Evolutionary conservation across 2,888 invertebrate genomes (phyloP).

Genomic region (Eilema depressum): DNA sequence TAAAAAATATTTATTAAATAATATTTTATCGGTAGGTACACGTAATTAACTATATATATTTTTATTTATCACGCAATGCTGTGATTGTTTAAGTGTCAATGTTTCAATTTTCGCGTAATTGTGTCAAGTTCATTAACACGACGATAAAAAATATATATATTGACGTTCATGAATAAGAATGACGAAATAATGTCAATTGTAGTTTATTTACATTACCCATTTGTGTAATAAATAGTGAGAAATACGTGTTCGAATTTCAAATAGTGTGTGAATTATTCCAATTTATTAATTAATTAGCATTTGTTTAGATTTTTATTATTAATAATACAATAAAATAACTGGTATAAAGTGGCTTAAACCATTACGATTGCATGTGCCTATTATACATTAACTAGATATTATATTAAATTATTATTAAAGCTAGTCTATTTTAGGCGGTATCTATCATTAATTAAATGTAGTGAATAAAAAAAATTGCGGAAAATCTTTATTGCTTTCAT

Average conservation of each 20-base stretch:
- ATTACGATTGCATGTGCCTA: not conserved
- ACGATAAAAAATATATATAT: conserved; percentile 30
- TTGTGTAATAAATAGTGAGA: conserved; percentile 28
- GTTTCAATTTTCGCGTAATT: conserved; percentile 45
- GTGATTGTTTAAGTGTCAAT: conserved; percentile 42
- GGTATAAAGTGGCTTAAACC: not conserved
- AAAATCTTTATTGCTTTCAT: not conserved
- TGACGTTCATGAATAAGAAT: conserved; percentile 47
- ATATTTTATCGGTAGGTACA: conserved; percentile 22
- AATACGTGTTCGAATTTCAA: conserved; percentile 25
- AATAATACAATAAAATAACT: not conserved
- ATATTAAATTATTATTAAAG: not conserved
- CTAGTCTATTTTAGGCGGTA: not conserved
- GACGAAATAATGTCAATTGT: conserved; percentile 37
- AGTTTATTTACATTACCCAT: conserved; percentile 26
- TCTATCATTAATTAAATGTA: too few species aligned
- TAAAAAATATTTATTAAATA: conserved; percentile 24
- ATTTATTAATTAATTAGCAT: conserved; percentile 15
- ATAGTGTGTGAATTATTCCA: conserved; percentile 12
- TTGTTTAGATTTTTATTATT: not conserved
- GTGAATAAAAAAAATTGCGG: too few species aligned
- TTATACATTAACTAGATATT: not conserved
- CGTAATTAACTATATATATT: conserved; percentile 19
- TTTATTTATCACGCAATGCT: conserved; percentile 20
- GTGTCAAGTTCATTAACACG: conserved; percentile 57